Conservation (phyloP, 1,140 invertebrate species). For the Musca domestica region DNA sequence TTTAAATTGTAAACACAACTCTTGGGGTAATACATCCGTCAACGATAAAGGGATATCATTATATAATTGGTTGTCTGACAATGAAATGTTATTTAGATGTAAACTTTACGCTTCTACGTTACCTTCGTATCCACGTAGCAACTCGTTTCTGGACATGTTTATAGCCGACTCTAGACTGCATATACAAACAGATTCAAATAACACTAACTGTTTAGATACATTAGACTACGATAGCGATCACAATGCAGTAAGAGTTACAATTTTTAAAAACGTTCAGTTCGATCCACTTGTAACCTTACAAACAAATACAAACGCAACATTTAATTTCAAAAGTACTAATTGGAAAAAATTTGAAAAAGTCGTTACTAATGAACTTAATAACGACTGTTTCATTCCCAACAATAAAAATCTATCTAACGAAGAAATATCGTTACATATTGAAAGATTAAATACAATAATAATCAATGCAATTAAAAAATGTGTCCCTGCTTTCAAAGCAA, state of each 20-base stretch:
- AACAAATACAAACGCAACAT: neutral
- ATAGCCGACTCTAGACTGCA: no score
- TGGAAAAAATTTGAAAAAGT: neutral
- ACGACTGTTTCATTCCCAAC: neutral
- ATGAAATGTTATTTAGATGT: no score
- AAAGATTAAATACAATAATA: no score
- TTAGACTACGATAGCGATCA: slow-evolving; percentile 9
- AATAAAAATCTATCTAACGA: no score
- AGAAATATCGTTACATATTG: no score
- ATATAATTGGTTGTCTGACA: no score
- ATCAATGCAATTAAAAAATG: slow-evolving; percentile 1
- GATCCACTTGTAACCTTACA: neutral
- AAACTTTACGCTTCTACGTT: neutral
- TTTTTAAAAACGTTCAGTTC: neutral
- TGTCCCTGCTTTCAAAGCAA: no score
- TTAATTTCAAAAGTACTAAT: neutral
- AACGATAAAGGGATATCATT: no score
- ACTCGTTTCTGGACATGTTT: neutral
- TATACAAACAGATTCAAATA: no score
- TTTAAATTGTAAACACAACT: neutral
- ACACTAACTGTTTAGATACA: no score
- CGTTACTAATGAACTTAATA: neutral
- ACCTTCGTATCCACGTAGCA: neutral
- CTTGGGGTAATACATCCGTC: no score
- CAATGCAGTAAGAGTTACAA: neutral